phyloP scores from a whole-genome alignment of 2,113 vertebrate genomes.

The Caretta caretta region DNA sequence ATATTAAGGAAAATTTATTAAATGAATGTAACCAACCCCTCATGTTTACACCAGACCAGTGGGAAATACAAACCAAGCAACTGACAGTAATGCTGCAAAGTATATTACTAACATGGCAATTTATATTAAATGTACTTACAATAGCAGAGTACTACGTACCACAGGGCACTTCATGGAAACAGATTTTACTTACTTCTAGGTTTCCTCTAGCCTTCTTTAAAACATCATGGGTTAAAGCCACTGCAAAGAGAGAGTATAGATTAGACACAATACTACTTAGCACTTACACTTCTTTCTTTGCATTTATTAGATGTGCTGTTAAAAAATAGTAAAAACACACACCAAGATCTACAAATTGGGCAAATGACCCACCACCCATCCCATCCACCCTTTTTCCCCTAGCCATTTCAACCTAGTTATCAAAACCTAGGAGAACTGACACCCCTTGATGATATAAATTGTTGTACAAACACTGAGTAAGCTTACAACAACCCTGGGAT shows the following conservation, averaged over 20 bases:
- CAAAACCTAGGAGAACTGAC: neutral
- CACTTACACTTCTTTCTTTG: neutral
- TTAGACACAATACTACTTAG: neutral
- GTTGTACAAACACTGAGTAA: neutral
- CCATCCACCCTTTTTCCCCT: neutral
- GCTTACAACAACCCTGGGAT: neutral
- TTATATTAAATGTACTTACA: neutral
- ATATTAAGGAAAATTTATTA: conserved; percentile 18
- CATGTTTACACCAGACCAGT: neutral
- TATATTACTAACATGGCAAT: neutral
- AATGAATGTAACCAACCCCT: conserved; percentile 7
- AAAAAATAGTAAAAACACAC: neutral
- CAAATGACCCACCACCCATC: neutral
- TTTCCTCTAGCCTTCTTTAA: conserved; percentile 95
- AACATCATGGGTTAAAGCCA: conserved; percentile 90
- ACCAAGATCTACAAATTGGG: no score
- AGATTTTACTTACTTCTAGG: conserved; percentile 86
- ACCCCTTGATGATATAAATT: neutral
- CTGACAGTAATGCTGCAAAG: conserved; percentile 22
- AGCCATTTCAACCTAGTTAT: neutral
- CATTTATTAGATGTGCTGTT: neutral
- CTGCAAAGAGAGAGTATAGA: conserved; percentile 72
- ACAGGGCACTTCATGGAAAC: neutral
- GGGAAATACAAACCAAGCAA: neutral
- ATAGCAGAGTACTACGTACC: neutral